These are phyloP conservation scores for Mus minutoides DNA, from an alignment of 2,797 vertebrate genomes.

Conservation along the genomic window DNA sequence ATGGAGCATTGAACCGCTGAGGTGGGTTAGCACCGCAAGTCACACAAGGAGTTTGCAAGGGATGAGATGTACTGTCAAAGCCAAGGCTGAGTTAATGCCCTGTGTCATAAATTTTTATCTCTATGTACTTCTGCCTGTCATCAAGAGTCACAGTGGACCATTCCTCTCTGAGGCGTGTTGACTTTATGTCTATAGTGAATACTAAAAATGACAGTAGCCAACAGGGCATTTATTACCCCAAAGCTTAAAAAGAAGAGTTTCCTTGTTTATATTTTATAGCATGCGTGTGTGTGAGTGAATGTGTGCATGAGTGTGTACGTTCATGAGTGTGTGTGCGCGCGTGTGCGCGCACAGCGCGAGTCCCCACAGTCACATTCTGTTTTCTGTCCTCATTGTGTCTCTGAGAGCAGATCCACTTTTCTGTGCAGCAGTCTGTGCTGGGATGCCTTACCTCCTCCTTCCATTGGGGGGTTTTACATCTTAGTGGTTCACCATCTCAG, in stretches of 20 bases:
- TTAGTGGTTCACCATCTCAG: neutral
- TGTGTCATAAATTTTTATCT: conserved; percentile 17
- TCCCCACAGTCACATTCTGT: neutral
- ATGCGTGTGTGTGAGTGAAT: too few relatives aligned
- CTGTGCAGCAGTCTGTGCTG: neutral
- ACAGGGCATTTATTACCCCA: neutral
- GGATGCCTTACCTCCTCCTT: neutral
- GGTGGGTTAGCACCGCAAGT: conserved; percentile 73
- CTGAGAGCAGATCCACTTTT: neutral
- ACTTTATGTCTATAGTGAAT: conserved; percentile 51
- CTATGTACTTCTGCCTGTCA: conserved; percentile 61
- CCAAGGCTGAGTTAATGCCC: conserved; percentile 41
- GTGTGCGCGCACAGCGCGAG: too few relatives aligned
- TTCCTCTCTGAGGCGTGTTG: conserved; percentile 56
- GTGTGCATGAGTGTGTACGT: too few relatives aligned
- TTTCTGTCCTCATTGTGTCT: neutral
- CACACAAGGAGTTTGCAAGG: conserved; percentile 59
- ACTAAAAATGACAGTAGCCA: neutral
- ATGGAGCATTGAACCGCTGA: conserved; percentile 79
- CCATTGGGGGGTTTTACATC: neutral
- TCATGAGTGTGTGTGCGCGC: too few relatives aligned
- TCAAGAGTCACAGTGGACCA: conserved; percentile 39
- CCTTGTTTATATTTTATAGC: neutral
- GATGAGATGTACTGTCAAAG: conserved; percentile 63
- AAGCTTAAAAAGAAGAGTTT: neutral